Base-by-base conservation (phyloP, 2,797 vertebrate species). In the Pseudochirops corinnae region DNA sequence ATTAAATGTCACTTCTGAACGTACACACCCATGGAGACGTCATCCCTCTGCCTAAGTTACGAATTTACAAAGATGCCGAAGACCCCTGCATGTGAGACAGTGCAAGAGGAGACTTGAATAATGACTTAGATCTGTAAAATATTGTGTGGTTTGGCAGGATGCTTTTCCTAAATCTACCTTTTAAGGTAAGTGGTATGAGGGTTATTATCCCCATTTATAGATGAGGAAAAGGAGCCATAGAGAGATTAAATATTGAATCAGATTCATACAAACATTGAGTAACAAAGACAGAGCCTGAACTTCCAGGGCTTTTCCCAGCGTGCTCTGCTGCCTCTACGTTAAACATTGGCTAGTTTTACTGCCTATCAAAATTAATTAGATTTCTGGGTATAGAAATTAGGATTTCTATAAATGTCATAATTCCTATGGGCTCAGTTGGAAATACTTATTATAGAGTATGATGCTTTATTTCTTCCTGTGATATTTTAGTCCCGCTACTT, bases 371-470 rank as follows among this genome's bases (percentile, higher is more conserved):
- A 46, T 26, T 82, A 82, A 82, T 82, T 46, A 82, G 74, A 82
- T 82, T 82, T 82, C 74, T 82, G 46, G 21, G 74, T 46, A 26
- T 26, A 26, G 39, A 82, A 46, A 46, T 82, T 26, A 82, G 39
- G 7, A 21, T 82, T 82, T 82, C 39, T 82, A 9, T 26, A 82
- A 82, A 16, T 91, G 56, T 60, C 9, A 0, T 58, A n/a, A 11
- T 18, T 5, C 26, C 33, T 24, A 39, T 1, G 29, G 46, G 12
- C 91, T 94, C 29, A 90, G 95, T 39, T 60, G 62, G 92, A 94
- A 93, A 90, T 93, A 74, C 21, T 52, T 94, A 93, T 58, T 56
- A 39, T 60, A 92, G 56, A 46, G 26, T 67, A 67, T 58, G 46
- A 33, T 56, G 16, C 31, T 29, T 90, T 60, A 1, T 31, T 91